A percentile compares a stretch with the other conserved stretches of the same genome.
phyloP scores from a whole-genome alignment of 2,888 invertebrate species.

The Palloptera scutellata region DNA sequence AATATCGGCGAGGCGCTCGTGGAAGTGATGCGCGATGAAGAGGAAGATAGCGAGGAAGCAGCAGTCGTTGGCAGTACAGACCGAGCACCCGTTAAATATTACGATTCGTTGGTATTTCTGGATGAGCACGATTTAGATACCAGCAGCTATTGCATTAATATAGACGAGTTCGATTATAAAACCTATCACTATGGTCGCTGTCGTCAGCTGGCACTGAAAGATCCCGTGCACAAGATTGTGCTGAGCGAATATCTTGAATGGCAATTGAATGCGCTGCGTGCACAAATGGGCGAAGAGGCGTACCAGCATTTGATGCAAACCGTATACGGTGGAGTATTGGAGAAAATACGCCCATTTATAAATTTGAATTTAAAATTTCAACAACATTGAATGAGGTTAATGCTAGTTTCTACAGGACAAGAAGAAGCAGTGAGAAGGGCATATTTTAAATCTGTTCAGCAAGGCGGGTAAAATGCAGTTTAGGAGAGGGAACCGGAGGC shows the following conservation, averaged over 20 bases:
- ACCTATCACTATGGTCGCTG: slow-evolving; percentile 78
- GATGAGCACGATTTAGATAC: slow-evolving; percentile 62
- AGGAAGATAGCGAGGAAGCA: slow-evolving; percentile 61
- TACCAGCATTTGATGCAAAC: slow-evolving; percentile 79
- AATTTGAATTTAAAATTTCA: slow-evolving; percentile 41
- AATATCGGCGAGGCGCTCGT: slow-evolving; percentile 80
- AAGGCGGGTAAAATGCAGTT: neutral
- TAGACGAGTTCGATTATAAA: slow-evolving; percentile 68
- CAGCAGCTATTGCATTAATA: slow-evolving; percentile 50
- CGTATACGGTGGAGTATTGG: slow-evolving; percentile 76
- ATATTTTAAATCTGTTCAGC: neutral
- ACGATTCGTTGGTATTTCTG: slow-evolving; percentile 64
- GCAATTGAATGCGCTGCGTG: slow-evolving; percentile 75
- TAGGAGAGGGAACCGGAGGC: neutral
- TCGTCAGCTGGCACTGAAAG: slow-evolving; percentile 72
- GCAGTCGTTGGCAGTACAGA: slow-evolving; percentile 26
- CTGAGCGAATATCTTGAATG: slow-evolving; percentile 76
- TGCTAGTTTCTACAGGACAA: slow-evolving; percentile 16
- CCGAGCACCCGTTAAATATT: slow-evolving; percentile 46
- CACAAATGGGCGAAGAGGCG: slow-evolving; percentile 77
- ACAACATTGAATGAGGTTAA: neutral
- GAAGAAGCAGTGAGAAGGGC: neutral
- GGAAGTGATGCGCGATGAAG: slow-evolving; percentile 79
- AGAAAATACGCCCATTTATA: slow-evolving; percentile 73
- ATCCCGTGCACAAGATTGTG: slow-evolving; percentile 83